Evolutionary conservation across 2,888 invertebrate species (phyloP), one percentile per base, ranked within the genome.

Genomic region (Eristalis pertinax): DNA sequence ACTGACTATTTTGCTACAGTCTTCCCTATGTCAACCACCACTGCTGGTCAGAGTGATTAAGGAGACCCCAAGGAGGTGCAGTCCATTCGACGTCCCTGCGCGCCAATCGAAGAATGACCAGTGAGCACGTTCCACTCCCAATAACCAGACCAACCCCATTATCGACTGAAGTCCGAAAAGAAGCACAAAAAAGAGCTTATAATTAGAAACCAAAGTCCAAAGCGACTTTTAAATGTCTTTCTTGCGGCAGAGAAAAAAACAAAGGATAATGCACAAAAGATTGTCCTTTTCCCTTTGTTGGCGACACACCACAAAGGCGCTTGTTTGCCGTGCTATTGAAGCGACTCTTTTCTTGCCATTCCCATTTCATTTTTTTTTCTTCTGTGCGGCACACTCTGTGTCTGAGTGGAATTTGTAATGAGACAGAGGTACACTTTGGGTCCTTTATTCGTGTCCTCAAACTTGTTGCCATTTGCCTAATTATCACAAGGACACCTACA

Each of bases 401-500:
- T 60, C 26, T 60, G 60, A 60, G 60, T 24, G n/a, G 60, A 60
- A 26, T 24, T 58, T 4, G 24, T 13, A 58, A 58, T 58, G 13
- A 56, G 56, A 56, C 56, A 56, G 22, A 56, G 60, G 60, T 26
- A 22, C 13, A 22, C 11, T 22, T 24, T 60, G 24, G 13, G 60
- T 24, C 10, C 11, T 60, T 26, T 60, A 24, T 11, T 60, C 24
- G 19, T 56, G 56, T 64, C 65, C 41, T 41, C 41, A 67, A 67
- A 67, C 65, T 67, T 67, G 65, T 67, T 67, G 65, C 65, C 65
- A 38, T 67, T 41, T 67, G 15, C 22, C 65, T 41, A 67, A 67
- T 67, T 67, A 41, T 67, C 35, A 19, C 50, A 50, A 19, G 50
- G n/a, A 5, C 50, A 50, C 50, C 50, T 50, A 8, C 19, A 50